A percentile compares a stretch with the other conserved stretches of the same genome.
Evolutionary conservation across 2,113 vertebrate species (phyloP).

Genomic region (Ailuropoda melanoleuca): DNA sequence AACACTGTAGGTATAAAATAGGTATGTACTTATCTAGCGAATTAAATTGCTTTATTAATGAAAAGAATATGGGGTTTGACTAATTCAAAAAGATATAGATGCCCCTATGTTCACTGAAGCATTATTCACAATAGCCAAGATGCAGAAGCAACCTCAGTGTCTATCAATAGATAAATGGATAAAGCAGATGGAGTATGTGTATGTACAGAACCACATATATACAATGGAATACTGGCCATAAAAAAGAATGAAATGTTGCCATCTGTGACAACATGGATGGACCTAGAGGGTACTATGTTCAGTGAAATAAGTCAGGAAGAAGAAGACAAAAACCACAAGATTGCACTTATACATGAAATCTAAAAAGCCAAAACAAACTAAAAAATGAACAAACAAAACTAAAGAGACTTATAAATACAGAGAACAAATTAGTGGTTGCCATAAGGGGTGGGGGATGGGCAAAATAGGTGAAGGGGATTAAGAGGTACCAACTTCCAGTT

Average conservation of each 20-base stretch:
- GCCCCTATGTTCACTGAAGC: not conserved
- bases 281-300: not conserved
- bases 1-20: not conserved
- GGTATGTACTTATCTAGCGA: not conserved
- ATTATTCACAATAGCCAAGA: not conserved
- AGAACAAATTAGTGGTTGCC: not conserved
- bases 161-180: not conserved
- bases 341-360: not conserved
- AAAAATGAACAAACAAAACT: not conserved
- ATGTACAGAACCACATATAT: not conserved
- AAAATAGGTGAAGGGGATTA: not conserved
- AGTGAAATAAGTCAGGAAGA: not conserved
- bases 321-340: not conserved
- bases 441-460: not conserved
- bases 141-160: not conserved
- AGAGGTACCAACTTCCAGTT: not conserved
- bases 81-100: not conserved
- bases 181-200: not conserved
- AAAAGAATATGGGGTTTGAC: not conserved
- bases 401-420: not conserved
- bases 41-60: not conserved
- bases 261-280: not conserved
- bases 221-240: not conserved
- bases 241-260: not conserved
- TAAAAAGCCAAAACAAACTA: not conserved